Evolutionary conservation across 2,888 invertebrate species (phyloP).

Genomic region (Aethes cnicana): DNA sequence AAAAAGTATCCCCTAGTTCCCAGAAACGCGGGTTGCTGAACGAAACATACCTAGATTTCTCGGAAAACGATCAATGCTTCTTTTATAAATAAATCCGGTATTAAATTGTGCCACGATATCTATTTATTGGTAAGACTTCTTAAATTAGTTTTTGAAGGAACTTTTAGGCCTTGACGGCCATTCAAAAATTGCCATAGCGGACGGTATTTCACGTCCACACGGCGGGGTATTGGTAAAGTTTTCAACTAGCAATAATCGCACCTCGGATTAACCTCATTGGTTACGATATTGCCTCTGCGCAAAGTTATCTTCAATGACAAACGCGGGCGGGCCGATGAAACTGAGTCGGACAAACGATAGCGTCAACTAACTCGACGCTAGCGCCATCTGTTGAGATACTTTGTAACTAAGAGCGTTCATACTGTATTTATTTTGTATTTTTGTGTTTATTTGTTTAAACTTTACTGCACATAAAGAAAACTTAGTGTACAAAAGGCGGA

Average conservation of each 20-base stretch:
- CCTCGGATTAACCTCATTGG: constrained; percentile 92
- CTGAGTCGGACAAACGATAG: constrained; percentile 40
- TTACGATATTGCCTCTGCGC: constrained; percentile 95
- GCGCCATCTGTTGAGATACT: constrained; percentile 56
- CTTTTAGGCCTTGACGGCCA: constrained; percentile 56
- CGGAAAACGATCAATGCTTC: not conserved
- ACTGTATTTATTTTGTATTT: not conserved
- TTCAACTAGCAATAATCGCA: constrained; percentile 96
- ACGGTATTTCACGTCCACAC: constrained; percentile 77
- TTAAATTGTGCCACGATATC: no score
- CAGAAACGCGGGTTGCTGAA: constrained; percentile 9
- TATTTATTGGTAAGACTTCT: no score
- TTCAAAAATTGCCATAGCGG: constrained; percentile 77
- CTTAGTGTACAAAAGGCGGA: not conserved
- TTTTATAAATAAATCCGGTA: no score
- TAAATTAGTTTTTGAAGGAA: no score
- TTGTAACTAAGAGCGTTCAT: not conserved
- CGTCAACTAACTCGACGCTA: constrained; percentile 45
- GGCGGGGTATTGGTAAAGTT: constrained; percentile 87
- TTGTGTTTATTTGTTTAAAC: not conserved
- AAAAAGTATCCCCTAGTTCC: constrained; percentile 13
- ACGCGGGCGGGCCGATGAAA: not conserved
- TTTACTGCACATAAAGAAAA: not conserved
- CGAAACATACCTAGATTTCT: not conserved
- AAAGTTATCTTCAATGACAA: constrained; percentile 81